A percentile compares a stretch with the other conserved stretches of the same genome.
phyloP scores from a whole-genome alignment of 2,888 invertebrate genomes.

The Corbicula japonica region DNA sequence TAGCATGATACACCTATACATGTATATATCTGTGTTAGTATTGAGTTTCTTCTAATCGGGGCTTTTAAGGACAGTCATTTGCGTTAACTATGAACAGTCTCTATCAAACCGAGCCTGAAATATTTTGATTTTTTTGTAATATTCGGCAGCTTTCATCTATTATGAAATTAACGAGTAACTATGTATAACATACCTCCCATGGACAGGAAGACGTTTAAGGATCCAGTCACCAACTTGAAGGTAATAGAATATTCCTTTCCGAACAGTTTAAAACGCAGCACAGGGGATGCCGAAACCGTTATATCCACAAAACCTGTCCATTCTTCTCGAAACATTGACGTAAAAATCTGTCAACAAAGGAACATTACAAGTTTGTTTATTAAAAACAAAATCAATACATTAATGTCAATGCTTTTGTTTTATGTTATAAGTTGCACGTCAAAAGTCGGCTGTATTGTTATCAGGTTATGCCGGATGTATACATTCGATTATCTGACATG shows the following conservation, averaged over 20 bases:
- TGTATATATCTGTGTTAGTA: no score
- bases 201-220: slow-evolving; percentile 30
- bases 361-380: background rate
- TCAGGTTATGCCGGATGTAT: background rate
- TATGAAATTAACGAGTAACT: background rate
- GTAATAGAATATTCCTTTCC: slow-evolving; percentile 12
- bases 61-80: no score
- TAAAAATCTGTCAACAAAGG: slow-evolving; percentile 39
- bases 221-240: slow-evolving; percentile 8
- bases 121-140: no score
- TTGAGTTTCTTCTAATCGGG: no score
- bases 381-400: no score
- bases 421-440: background rate
- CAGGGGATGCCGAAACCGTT: slow-evolving; percentile 4
- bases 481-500: background rate
- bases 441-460: background rate
- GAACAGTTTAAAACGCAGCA: slow-evolving; percentile 34
- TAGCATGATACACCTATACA: no score
- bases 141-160: no score
- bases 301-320: slow-evolving; percentile 30
- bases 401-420: background rate
- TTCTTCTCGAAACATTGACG: slow-evolving; percentile 40
- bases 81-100: no score
- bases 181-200: slow-evolving; percentile 30
- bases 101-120: no score